Evolutionary conservation across 2,113 vertebrate genomes (phyloP), one percentile per base, ranked within the genome.

Genomic region (Ammodytes dubius): DNA sequence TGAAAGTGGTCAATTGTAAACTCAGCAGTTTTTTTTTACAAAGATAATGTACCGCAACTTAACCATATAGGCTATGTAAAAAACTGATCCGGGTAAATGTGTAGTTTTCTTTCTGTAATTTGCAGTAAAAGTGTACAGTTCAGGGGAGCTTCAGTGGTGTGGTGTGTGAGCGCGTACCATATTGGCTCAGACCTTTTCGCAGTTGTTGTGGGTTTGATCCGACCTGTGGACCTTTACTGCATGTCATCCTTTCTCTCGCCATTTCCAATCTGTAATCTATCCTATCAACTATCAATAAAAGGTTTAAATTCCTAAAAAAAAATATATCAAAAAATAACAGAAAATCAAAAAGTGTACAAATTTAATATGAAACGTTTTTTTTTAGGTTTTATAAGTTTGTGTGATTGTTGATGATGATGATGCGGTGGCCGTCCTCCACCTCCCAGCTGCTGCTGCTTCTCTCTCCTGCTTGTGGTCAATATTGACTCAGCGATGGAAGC

Each of bases 401-500:
- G 59, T 69, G 12, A 47, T 47, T 65, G 66, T 42, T 4, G 40
- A 42, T 74, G 66, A 46, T 76, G 69, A 82, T 64, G 67, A 40
- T 82, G 46, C 43, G 50, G 13, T 70, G 47, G 70, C 66, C 65
- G 53, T 58, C 68, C 63, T 83, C 82, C 68, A 82, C 77, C 59
- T 86, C 71, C 85, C 80, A 77, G 81, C 83, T 89, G 87, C 78
- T 83, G 56, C 82, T 82, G 70, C 85, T 74, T 74, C 75, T 59
- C 88, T 84, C 79, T 72, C 69, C 69, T 84, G 73, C 74, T 56
- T 75, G 65, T 70, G 81, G 91, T 94, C 91, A 95, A 95, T 95
- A 95, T 94, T 95, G 94, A 95, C 93, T 92, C 89, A 93, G 71
- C 84, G 89, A 92, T 91, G 40, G 85, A 91, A 82, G 93, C 88